Evolutionary conservation across 2,113 vertebrate species (phyloP), one percentile per base, ranked within the genome.

Genomic region (Loxodonta africana): DNA sequence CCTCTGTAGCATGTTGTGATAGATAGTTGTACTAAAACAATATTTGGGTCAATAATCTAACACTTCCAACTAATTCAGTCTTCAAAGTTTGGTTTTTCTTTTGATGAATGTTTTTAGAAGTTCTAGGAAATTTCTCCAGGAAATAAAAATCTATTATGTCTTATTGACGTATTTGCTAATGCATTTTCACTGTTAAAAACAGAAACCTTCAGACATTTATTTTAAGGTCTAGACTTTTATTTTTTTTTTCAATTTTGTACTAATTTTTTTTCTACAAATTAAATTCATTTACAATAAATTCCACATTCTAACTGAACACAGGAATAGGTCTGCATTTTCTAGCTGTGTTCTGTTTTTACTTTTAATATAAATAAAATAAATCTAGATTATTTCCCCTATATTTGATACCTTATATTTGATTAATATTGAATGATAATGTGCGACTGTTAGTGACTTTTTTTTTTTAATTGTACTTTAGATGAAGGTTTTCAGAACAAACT

Each of bases 81-180:
- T 91, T 91, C 48, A 91, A 37, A 91, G 62, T 71, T 90, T 44
- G 8, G 12, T 92, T 95, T 86, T 83, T 53, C 71, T 94, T 88
- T 93, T 74, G 63, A 69, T 76, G 51, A 51, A 73, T 41, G 25
- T 84, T 84, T 92, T 83, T 63, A 81, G 73, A 94, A 69, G 46
- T 21, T 20, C 80, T 84, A 71, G 83, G 74, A 89, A 94, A 77
- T 71, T 57, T 77, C 65, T 57, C 28, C 1, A 67, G 30, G 77
- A 82, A 76, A 62, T 89, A 53, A 96, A 62, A 83, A 48, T 51
- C 41, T 57, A 48, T 44, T 76, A 17, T 44, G 85, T 89, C 86
- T 81, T 81, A 37, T 85, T 78, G 28, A 89, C 60, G 26, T 81
- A 15, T 85, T 94, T 83, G 69, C 37, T 95, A 83, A 81, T 95